Evolutionary conservation across 2,888 invertebrate genomes (phyloP).

Genomic region (Asteroscopus sphinx): DNA sequence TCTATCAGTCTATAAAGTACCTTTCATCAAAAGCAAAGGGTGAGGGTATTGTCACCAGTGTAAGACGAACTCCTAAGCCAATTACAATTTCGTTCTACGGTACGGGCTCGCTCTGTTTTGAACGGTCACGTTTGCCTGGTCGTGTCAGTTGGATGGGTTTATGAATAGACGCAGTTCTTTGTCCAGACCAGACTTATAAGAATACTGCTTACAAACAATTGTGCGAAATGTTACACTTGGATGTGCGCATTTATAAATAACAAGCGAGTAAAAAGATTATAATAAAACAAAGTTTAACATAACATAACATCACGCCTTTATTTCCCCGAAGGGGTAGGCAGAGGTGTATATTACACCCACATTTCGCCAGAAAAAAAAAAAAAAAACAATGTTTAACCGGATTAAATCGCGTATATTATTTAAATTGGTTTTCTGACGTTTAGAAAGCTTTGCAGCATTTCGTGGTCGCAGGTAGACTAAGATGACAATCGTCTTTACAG

Average conservation of each 20-base stretch:
- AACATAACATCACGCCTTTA: too few relatives aligned
- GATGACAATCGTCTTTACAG: too few relatives aligned
- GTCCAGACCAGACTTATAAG: conserved; percentile 63
- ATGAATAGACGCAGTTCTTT: conserved; percentile 66
- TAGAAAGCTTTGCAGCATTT: too few relatives aligned
- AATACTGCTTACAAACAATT: conserved; percentile 60
- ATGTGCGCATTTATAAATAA: conserved; percentile 41
- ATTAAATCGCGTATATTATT: too few relatives aligned
- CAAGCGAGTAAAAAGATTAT: conserved; percentile 22
- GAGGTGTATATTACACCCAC: too few relatives aligned
- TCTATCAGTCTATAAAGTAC: conserved; percentile 26
- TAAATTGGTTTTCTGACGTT: too few relatives aligned
- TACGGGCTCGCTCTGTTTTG: conserved; percentile 42
- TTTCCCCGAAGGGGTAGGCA: too few relatives aligned
- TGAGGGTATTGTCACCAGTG: conserved; percentile 59
- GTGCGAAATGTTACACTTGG: conserved; percentile 59
- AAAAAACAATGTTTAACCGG: too few relatives aligned
- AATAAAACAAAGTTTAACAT: too few relatives aligned
- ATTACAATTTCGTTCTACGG: conserved; percentile 49
- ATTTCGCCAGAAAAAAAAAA: too few relatives aligned
- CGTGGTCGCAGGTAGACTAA: too few relatives aligned
- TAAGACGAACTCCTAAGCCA: conserved; percentile 64
- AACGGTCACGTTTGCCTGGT: conserved; percentile 62
- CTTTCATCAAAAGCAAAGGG: conserved; percentile 67
- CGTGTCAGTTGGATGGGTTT: conserved; percentile 60